Evolutionary conservation across 2,888 invertebrate species (phyloP), one percentile per base, ranked within the genome.

Genomic region (Leucophenga maculata): DNA sequence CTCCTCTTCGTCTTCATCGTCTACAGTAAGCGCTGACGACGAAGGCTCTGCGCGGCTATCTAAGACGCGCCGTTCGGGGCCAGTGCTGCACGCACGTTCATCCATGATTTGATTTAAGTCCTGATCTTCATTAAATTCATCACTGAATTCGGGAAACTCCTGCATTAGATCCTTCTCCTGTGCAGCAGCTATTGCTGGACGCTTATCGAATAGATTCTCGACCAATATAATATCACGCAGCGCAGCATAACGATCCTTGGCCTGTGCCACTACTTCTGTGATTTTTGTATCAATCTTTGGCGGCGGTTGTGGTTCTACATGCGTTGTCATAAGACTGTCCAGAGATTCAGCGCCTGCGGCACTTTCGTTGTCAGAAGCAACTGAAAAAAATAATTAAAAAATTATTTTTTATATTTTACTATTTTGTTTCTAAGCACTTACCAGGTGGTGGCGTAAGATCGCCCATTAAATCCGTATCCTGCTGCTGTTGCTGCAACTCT

Each of bases 221-320:
- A 92, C 93, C 68, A 92, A 89, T 48, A 94, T 94, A 13, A 93
- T 92, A 83, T 95, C 95, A 0, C 95, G 90, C 65, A 96, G 87
- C 0, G 95, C 95, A 0, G 95, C 95, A 85, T 96, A 96, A 79
- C 93, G 92, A 87, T 95, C 95, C 75, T 90, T 90, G n/a, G 90
- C 89, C 67, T 89, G 89, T 0, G 90, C 89, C 20, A 89, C 86
- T 13, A 89, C 89, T 77, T 89, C 88, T 0, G 89, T 88, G 26
- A 89, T 89, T 76, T 89, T 89, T 14, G 90, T 91, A 71, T 92
- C 91, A 48, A 87, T 87, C 72, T 86, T 88, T 14, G 82, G 77
- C 1, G 86, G 78, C 26, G 83, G 79, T 16, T 77, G 75, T 4
- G 75, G 71, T 62, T 78, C 74, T 65, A 74, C 76, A n/a, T 70